phyloP scores from a whole-genome alignment of 2,888 invertebrate genomes.

The Melieria picta region DNA sequence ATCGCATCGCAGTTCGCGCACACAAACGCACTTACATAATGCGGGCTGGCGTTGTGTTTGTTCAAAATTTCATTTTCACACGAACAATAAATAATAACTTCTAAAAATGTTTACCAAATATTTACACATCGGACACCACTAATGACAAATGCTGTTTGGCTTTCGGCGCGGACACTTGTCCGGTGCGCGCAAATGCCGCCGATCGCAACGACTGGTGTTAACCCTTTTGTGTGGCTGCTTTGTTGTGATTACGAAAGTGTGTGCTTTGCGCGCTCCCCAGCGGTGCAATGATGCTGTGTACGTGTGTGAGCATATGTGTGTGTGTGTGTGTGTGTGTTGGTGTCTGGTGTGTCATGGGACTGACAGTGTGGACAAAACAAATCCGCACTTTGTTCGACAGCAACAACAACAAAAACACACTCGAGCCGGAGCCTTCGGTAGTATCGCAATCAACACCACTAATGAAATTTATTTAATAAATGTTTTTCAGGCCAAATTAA shows the following conservation, averaged over 20 bases:
- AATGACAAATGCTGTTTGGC: slow-evolving; percentile 23
- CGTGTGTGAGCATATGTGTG: neutral
- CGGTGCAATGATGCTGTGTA: neutral
- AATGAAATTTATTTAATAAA: slow-evolving; percentile 41
- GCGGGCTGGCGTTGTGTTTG: slow-evolving; percentile 34
- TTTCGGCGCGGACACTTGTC: slow-evolving; percentile 13
- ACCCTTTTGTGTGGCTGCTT: slow-evolving; percentile 2
- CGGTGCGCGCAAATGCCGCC: too few relatives aligned
- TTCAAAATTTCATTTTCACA: slow-evolving; percentile 46
- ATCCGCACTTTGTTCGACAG: slow-evolving; percentile 7
- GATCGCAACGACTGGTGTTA: neutral
- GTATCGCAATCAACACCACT: slow-evolving; percentile 36
- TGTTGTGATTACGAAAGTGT: slow-evolving; percentile 29
- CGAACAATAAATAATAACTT: slow-evolving; percentile 42
- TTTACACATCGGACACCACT: slow-evolving; percentile 42
- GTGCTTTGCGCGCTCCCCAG: slow-evolving; percentile 9
- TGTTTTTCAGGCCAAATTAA: slow-evolving; percentile 43
- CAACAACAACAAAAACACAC: slow-evolving; percentile 9
- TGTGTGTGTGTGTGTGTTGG: neutral
- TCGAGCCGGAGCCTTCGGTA: slow-evolving; percentile 2
- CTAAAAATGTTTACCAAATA: slow-evolving; percentile 43
- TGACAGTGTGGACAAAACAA: slow-evolving; percentile 1
- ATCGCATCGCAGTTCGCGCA: neutral
- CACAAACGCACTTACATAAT: neutral
- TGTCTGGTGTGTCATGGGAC: slow-evolving; percentile 12